A percentile compares a stretch with the other conserved stretches of the same genome.
These are phyloP conservation scores for Pseudoatta argentina DNA, from an alignment of 1,140 invertebrate species.

Conservation along the genomic window DNA sequence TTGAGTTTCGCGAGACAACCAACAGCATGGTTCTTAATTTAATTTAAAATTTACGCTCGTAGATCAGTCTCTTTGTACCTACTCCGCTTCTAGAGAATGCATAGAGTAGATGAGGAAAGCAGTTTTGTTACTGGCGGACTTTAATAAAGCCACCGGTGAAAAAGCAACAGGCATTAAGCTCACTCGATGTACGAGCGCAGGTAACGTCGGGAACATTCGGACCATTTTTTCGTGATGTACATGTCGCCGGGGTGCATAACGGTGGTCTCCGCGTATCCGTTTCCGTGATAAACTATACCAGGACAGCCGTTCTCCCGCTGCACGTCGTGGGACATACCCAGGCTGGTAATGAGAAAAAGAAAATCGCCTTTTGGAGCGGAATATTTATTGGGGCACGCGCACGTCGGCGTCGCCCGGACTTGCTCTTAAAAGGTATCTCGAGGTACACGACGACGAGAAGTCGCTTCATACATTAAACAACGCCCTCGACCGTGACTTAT, in stretches of 20 bases:
- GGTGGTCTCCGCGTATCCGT: slow-evolving; percentile 69
- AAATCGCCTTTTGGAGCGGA: slow-evolving; percentile 47
- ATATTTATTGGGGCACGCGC: slow-evolving; percentile 50
- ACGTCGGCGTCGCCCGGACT: slow-evolving; percentile 39
- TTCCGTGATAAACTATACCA: slow-evolving; percentile 62
- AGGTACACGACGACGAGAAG: slow-evolving; percentile 29
- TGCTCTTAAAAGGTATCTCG: slow-evolving; percentile 57
- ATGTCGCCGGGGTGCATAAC: slow-evolving; percentile 74
- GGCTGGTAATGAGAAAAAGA: slow-evolving; percentile 75
- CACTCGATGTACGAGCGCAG: slow-evolving; percentile 73
- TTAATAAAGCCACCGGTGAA: slow-evolving; percentile 52
- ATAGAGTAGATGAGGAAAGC: slow-evolving; percentile 40
- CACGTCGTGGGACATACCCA: slow-evolving; percentile 88
- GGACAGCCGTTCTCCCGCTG: slow-evolving; percentile 74
- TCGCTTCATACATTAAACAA: slow-evolving; percentile 65
- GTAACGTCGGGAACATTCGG: slow-evolving; percentile 72
- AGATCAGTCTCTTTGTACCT: background rate
- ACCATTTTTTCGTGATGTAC: slow-evolving; percentile 75
- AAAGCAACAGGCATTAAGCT: slow-evolving; percentile 63
- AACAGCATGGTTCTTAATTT: slow-evolving; percentile 24
- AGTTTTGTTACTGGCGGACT: slow-evolving; percentile 26
- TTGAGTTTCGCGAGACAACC: background rate
- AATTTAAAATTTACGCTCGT: slow-evolving; percentile 45
- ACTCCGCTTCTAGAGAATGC: background rate
- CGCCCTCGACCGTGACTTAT: slow-evolving; percentile 58